These are phyloP conservation scores for Cartodere bifasciata DNA, from an alignment of 2,888 invertebrate genomes.

Conservation along the genomic window DNA sequence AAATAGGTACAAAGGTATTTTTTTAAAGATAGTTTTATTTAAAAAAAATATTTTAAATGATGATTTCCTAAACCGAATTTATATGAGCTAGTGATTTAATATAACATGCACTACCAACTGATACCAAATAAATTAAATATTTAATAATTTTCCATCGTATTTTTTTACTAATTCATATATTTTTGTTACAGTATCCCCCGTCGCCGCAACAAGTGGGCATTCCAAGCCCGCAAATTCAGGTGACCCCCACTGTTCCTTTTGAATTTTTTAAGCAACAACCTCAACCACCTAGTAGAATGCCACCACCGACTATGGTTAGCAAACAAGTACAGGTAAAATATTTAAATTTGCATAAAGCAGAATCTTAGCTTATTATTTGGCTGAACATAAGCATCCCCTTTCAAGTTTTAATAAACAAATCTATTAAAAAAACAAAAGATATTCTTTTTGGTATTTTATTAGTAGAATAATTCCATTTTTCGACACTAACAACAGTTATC, in stretches of 20 bases:
- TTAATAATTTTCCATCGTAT: not conserved
- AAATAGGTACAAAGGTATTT: too few relatives aligned
- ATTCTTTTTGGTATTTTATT: too few relatives aligned
- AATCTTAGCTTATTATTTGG: too few relatives aligned
- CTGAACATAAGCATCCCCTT: too few relatives aligned
- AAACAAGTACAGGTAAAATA: constrained; percentile 55
- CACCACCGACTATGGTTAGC: constrained; percentile 40
- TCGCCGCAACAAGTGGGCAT: constrained; percentile 48
- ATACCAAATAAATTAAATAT: constrained; percentile 6
- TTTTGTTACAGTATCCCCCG: constrained; percentile 53
- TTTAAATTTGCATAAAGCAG: too few relatives aligned
- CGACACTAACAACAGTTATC: too few relatives aligned
- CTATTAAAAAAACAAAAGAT: too few relatives aligned
- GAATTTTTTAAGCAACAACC: constrained; percentile 46
- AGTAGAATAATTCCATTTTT: too few relatives aligned
- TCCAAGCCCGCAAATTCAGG: constrained; percentile 41
- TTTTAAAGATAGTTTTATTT: too few relatives aligned
- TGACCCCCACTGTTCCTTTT: constrained; percentile 40
- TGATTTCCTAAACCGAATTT: not conserved
- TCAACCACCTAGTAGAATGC: constrained; percentile 37
- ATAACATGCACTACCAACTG: constrained; percentile 16
- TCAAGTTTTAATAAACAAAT: too few relatives aligned
- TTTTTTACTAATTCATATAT: constrained; percentile 27
- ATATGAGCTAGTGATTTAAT: constrained; percentile 9
- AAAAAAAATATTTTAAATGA: not conserved